phyloP scores from a whole-genome alignment of 2,113 vertebrate species.

The Neolamprologus longior region DNA sequence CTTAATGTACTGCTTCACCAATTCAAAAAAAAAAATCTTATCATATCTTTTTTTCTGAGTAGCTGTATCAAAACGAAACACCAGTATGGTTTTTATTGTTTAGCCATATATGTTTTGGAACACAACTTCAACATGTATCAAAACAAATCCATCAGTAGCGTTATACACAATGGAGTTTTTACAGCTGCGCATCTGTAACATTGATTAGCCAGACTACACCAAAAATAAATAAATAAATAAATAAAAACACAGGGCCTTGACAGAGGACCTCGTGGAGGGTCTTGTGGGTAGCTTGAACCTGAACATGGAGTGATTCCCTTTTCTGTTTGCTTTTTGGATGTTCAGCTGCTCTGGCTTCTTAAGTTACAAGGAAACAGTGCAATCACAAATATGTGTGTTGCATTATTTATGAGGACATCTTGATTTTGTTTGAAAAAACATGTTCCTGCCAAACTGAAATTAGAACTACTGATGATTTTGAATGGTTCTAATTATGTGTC shows the following conservation, averaged over 20 bases:
- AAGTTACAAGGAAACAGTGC: background rate
- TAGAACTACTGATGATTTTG: background rate
- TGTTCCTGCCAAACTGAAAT: background rate
- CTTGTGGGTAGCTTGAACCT: background rate
- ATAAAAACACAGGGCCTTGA: background rate
- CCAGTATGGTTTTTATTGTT: background rate
- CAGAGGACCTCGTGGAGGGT: no score
- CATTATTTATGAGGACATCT: background rate
- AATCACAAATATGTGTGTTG: background rate
- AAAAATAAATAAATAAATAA: accelerated
- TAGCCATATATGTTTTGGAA: background rate
- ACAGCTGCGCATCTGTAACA: background rate
- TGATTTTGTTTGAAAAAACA: background rate
- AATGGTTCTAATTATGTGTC: background rate
- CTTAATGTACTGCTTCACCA: background rate
- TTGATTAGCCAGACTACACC: background rate
- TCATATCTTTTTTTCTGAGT: accelerated
- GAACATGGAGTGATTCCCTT: background rate
- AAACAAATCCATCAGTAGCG: accelerated
- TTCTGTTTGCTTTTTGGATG: background rate
- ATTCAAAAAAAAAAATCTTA: background rate
- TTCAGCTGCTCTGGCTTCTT: background rate
- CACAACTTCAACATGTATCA: background rate
- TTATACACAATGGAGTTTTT: background rate
- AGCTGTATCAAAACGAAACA: accelerated